phyloP scores from a whole-genome alignment of 2,888 invertebrate genomes.

The Listrodromus nycthemerus region DNA sequence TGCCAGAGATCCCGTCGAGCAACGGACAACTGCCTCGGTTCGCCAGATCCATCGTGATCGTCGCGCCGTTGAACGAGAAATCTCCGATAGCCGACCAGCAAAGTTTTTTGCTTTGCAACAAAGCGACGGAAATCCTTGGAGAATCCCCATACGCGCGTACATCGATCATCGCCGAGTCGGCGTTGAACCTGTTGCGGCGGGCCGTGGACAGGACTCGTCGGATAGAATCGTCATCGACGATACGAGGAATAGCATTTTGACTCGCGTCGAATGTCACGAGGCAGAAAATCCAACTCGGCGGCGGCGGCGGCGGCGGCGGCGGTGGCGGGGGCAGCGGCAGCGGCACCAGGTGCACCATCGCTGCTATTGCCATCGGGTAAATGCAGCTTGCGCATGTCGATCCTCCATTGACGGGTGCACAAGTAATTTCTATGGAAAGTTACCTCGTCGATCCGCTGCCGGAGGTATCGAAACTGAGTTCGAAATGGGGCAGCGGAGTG shows the following conservation, averaged over 20 bases:
- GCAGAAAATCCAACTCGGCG: neutral
- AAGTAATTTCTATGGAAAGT: too few relatives aligned
- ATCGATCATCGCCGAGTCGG: neutral
- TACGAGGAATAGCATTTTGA: neutral
- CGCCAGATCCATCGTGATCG: too few relatives aligned
- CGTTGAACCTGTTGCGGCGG: neutral
- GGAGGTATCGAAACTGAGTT: too few relatives aligned
- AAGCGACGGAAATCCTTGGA: slow-evolving; percentile 28
- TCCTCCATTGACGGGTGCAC: too few relatives aligned
- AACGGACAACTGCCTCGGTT: too few relatives aligned
- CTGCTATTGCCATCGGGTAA: too few relatives aligned
- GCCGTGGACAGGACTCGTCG: slow-evolving; percentile 8
- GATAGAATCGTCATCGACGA: slow-evolving; percentile 1
- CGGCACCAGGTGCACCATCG: too few relatives aligned
- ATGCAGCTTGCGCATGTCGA: too few relatives aligned
- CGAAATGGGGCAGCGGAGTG: too few relatives aligned
- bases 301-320: too few relatives aligned
- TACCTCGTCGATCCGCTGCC: too few relatives aligned
- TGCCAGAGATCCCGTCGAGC: neutral
- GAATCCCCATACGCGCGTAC: slow-evolving; percentile 56
- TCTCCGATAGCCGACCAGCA: slow-evolving; percentile 24
- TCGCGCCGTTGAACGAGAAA: neutral
- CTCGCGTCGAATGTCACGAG: slow-evolving; percentile 16
- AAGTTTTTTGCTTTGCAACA: slow-evolving; percentile 54
- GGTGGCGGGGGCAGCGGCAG: too few relatives aligned